Evolutionary conservation across 2,888 invertebrate genomes (phyloP).

Genomic region (Drosophila subsilvestris): DNA sequence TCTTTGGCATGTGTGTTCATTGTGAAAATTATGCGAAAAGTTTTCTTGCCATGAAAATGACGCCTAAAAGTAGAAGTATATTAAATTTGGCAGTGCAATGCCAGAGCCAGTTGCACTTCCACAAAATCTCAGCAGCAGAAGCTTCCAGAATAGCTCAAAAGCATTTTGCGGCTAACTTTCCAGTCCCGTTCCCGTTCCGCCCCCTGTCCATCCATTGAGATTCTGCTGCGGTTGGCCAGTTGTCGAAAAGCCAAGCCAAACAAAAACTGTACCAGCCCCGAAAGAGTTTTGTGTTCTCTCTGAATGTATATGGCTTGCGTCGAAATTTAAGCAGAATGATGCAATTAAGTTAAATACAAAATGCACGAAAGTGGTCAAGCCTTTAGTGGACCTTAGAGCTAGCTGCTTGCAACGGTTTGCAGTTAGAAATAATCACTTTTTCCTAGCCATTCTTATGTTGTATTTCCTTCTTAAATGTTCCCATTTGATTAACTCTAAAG

Average conservation of each 20-base stretch:
- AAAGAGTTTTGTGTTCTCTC: conserved; percentile 4
- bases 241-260: conserved; percentile 15
- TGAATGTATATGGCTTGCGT: not conserved
- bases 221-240: conserved; percentile 35
- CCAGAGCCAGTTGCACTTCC: conserved; percentile 35
- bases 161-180: conserved; percentile 54
- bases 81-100: conserved; percentile 54
- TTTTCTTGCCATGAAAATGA: conserved; percentile 42
- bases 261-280: conserved; percentile 14
- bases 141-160: conserved; percentile 41
- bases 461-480: not conserved
- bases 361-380: not conserved
- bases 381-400: not conserved
- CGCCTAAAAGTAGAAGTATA: conserved; percentile 39
- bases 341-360: not conserved
- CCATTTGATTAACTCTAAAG: conserved; percentile 28
- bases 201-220: conserved; percentile 35
- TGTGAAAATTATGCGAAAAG: conserved; percentile 60
- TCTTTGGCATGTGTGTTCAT: conserved; percentile 28
- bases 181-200: conserved; percentile 7
- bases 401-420: not conserved
- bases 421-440: not conserved
- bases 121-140: conserved; percentile 34
- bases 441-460: not conserved
- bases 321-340: not conserved